Evolutionary conservation across 1,140 invertebrate species (phyloP), one percentile per base, ranked within the genome.

Genomic region (Diorhabda carinulata): DNA sequence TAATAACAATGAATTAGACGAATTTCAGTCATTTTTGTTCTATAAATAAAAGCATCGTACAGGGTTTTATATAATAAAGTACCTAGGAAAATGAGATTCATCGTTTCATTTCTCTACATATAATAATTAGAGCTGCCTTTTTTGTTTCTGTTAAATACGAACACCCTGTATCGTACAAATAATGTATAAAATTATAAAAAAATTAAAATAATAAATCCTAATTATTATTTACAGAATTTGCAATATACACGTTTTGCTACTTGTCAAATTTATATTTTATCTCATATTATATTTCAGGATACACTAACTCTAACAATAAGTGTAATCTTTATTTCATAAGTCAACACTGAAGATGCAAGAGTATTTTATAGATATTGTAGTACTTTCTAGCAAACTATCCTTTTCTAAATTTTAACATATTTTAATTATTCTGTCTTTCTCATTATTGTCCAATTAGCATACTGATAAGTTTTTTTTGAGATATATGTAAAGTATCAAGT

Each of bases 181-280:
- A 73, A 71, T 69, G 72, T 73, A 72, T 70, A 73, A 72, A 73
- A 68, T 68, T 69, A 73, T 70, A 69, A 73, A 73, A 73, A 71
- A 70, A 70, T 70, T 69, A 73, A 73, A 73, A 57, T 73, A 70
- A 43, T 70, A 43, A 61, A 71, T 60, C 66, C 56, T 70, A 68
- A 68, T 64, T 68, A 68, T 62, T 68, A 68, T 68, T 43, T 68
- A 68, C 67, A 68, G n/a, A 63, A 63, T 68, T 68, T 67, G 65
- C 65, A 67, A 67, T 67, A 67, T 67, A 67, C 65, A 67, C 43
- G 65, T 67, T 67, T 67, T 52, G 57, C 65, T 67, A 67, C 65
- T 60, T 60, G 52, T 66, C 57, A 57, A 64, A 64, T 64, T 64
- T 45, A 64, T 45, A 25, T 45, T 45, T 56, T 58, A 10, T 57